These are phyloP conservation scores for Anolis carolinensis DNA, from an alignment of 2,113 vertebrate genomes.

Conservation along the genomic window DNA sequence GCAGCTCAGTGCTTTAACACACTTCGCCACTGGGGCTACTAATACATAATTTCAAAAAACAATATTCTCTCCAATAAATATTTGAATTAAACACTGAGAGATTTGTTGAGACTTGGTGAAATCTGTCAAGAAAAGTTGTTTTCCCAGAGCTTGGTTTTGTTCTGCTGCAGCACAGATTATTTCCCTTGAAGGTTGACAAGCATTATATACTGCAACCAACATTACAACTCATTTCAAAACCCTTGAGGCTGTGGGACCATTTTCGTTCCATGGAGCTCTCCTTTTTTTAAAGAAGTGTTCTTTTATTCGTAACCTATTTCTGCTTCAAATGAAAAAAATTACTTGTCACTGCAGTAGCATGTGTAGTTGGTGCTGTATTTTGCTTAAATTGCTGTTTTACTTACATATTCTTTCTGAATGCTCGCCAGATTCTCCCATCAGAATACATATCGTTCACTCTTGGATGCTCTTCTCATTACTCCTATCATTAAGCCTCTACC, in stretches of 20 bases:
- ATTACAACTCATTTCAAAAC: no score
- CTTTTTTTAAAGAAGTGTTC: not conserved
- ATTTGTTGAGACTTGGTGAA: not conserved
- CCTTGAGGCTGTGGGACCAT: not conserved
- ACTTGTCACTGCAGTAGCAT: not conserved
- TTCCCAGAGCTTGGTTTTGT: no score
- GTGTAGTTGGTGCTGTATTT: not conserved
- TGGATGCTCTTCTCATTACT: constrained; percentile 80
- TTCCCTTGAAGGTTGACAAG: no score
- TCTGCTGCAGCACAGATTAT: no score
- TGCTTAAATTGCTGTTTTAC: not conserved
- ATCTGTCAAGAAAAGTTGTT: not conserved
- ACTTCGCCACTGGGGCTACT: no score
- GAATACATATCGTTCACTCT: constrained; percentile 65
- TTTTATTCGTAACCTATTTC: not conserved
- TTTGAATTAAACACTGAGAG: not conserved
- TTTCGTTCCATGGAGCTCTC: not conserved
- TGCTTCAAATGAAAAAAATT: not conserved
- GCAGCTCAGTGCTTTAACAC: no score
- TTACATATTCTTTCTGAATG: constrained; percentile 50
- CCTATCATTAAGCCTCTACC: constrained; percentile 70
- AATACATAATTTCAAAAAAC: not conserved
- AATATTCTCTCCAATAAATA: not conserved
- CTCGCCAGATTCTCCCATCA: constrained; percentile 69
- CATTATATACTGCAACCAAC: no score